Percentiles rank a stretch among this genome's conserved stretches.
These are phyloP conservation scores for Oncorhynchus masou DNA, from an alignment of 2,113 vertebrate species.

Conservation along the genomic window DNA sequence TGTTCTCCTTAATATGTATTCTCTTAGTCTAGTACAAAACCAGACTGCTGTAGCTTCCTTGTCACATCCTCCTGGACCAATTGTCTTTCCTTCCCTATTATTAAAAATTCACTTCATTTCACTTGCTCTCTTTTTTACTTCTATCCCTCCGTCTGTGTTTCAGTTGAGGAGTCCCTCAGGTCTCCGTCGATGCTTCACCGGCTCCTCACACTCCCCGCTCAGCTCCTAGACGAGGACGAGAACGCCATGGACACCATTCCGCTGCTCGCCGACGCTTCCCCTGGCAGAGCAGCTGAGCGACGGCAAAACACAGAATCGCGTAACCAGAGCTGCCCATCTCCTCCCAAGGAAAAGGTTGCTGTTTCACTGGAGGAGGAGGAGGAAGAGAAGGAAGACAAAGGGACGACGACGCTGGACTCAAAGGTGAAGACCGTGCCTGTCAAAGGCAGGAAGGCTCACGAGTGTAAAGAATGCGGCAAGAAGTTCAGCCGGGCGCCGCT, in stretches of 20 bases:
- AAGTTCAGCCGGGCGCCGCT: conserved; percentile 69
- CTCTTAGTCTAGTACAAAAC: no score
- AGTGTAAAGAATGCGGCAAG: conserved; percentile 72
- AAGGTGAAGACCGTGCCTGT: background rate
- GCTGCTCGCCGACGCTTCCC: conserved; percentile 9
- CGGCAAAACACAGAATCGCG: background rate
- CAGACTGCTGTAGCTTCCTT: no score
- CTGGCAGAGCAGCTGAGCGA: background rate
- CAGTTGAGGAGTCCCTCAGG: conserved; percentile 47
- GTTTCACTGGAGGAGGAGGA: conserved; percentile 25
- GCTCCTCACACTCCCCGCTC: conserved; percentile 73
- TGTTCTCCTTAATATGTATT: no score
- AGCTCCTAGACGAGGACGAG: conserved; percentile 57
- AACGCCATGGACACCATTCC: conserved; percentile 42
- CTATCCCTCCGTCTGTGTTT: background rate
- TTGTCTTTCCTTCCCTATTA: no score
- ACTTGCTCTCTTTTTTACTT: background rate
- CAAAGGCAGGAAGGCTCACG: conserved; percentile 33
- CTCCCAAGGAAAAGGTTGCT: conserved; percentile 31
- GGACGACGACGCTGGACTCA: conserved; percentile 44
- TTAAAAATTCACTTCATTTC: no score
- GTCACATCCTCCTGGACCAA: no score
- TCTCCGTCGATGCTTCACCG: conserved; percentile 77
- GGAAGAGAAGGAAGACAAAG: conserved; percentile 35
- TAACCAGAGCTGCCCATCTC: background rate